Conservation (phyloP, 2,113 vertebrate genomes). For the Cyanoramphus novaezelandiae region DNA sequence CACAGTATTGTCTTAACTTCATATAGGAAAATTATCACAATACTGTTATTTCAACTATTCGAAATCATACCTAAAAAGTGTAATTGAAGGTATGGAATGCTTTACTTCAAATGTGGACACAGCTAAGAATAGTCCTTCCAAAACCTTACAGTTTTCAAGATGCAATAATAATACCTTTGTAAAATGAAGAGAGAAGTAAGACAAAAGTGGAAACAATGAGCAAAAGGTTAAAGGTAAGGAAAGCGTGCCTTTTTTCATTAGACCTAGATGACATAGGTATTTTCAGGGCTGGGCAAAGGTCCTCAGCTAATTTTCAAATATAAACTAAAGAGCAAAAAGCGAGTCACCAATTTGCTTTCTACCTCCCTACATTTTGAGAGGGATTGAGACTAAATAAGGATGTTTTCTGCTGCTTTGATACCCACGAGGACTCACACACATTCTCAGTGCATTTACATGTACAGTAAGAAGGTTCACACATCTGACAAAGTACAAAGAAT, state of each 20-base stretch:
- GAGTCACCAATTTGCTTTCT: background rate
- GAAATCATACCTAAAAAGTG: background rate
- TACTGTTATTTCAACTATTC: background rate
- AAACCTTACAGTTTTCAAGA: background rate
- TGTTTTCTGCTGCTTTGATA: background rate
- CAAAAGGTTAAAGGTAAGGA: background rate
- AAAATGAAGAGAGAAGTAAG: background rate
- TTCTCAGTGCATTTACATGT: background rate
- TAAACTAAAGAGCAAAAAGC: background rate
- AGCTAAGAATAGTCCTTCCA: background rate
- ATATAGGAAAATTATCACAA: background rate
- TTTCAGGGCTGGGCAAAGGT: background rate
- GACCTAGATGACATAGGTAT: background rate
- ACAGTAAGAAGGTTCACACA: background rate
- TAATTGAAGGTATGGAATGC: background rate
- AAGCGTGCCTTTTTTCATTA: background rate
- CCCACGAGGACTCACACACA: background rate
- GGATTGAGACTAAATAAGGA: background rate
- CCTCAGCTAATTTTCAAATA: background rate
- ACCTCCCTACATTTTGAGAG: background rate
- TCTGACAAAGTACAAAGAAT: constrained; percentile 32
- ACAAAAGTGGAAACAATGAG: accelerated
- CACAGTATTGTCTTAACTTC: background rate
- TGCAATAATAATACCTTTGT: background rate
- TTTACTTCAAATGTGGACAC: background rate